Base-by-base conservation (phyloP, 1,140 invertebrate genomes). In the Habropoda laboriosa region DNA sequence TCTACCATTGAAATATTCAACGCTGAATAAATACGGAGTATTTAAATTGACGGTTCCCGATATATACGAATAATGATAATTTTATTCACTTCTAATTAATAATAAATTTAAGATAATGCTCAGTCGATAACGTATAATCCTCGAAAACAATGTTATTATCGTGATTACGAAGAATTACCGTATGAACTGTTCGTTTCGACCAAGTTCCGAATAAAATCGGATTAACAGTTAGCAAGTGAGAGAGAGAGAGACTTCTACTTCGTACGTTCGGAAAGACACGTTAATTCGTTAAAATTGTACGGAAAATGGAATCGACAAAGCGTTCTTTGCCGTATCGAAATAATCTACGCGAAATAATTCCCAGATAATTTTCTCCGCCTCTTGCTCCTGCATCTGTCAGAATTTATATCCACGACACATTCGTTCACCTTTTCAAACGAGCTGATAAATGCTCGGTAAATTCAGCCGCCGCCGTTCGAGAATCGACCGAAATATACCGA, bases 151-250 rank as follows among this genome's bases (percentile, higher is more conserved):
- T 57, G 35, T 57, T 42, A 68, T 51, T 51, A 51, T 18, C 1
- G 18, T n/a, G 64, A 68, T 68, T 68, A 68, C 64, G 45, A 68
- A 68, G 42, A 68, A 68, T 68, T 68, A 68, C 30, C 8, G 6
- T 38, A 51, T 32, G 47, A 35, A 49, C 30, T 35, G 30, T 21
- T 24, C 30, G 64, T 57, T 57, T 12, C 49, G 10, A 13, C 47
- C n/a, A 16, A 57, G 16, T 24, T 27, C 35, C 18, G 57, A 70
- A 70, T 70, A 51, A 68, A 68, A 51, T 49, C 13, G 21, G 47
- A 68, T 68, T 68, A 68, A 68, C 16, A 30, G 13, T 32, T 27
- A 18, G 13, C 35, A 7, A 63, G 2, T 12, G 4, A 7, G 21
- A 3, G 21, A 35, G 35, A 3, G 21, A 61, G 35, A 21, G 30